A percentile compares a stretch with the other conserved stretches of the same genome.
These are phyloP conservation scores for Dasyprocta punctata DNA, from an alignment of 2,113 vertebrate species.

Conservation along the genomic window DNA sequence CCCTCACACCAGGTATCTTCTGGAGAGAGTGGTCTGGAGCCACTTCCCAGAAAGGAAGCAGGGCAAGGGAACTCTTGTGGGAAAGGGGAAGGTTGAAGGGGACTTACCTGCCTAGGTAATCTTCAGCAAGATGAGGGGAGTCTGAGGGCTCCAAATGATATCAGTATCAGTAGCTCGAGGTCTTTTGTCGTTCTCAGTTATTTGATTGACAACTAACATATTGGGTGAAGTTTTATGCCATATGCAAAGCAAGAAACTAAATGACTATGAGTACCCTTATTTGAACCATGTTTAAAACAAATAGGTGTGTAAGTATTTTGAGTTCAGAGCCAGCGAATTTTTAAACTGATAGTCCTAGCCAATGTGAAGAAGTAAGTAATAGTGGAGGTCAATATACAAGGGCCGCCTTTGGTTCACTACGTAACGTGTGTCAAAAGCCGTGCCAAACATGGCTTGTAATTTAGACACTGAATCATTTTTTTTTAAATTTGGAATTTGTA, in stretches of 20 bases:
- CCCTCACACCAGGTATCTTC: not conserved
- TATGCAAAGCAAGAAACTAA: not conserved
- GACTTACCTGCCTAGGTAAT: not conserved
- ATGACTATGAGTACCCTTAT: not conserved
- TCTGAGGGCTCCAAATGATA: not conserved
- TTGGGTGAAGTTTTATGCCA: not conserved
- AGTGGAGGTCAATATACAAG: not conserved
- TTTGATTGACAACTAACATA: not conserved
- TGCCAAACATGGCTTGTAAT: not conserved
- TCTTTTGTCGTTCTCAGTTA: not conserved
- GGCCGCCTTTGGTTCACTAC: not conserved
- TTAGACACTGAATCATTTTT: not conserved
- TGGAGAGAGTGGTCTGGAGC: not conserved
- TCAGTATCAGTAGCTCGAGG: not conserved
- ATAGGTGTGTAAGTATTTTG: not conserved
- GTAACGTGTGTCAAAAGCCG: not conserved
- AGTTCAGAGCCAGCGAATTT: not conserved
- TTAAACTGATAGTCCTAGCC: not conserved
- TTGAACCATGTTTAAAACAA: not conserved
- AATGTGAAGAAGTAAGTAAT: not conserved
- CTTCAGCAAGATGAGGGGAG: not conserved
- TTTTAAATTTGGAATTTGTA: not conserved
- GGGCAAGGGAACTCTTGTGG: not conserved
- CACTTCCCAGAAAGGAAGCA: not conserved
- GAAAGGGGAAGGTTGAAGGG: not conserved